phyloP scores from a whole-genome alignment of 2,797 vertebrate genomes.

The Thunnus albacares region DNA sequence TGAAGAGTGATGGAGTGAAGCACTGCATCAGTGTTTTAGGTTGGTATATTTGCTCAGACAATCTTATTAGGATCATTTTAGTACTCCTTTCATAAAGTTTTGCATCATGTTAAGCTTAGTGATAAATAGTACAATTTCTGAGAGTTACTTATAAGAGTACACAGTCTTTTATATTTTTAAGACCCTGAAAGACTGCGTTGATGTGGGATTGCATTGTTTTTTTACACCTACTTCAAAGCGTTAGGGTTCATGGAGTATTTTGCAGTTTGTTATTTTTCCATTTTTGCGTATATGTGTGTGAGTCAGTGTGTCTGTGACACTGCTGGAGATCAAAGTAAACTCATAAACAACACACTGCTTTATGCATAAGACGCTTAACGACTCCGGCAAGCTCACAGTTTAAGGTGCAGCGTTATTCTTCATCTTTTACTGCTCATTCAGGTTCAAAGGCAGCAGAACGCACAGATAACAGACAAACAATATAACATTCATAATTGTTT shows the following conservation, averaged over 20 bases:
- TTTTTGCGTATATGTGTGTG: slow-evolving; percentile 28
- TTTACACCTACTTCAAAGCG: slow-evolving; percentile 64
- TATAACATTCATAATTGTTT: slow-evolving; percentile 21
- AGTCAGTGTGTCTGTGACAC: slow-evolving; percentile 38
- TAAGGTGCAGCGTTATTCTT: slow-evolving; percentile 39
- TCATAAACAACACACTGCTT: slow-evolving; percentile 63
- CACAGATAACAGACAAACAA: slow-evolving; percentile 17
- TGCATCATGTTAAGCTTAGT: slow-evolving; percentile 30
- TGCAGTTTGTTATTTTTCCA: slow-evolving; percentile 41
- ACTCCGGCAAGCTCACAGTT: slow-evolving; percentile 53
- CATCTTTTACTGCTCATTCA: slow-evolving; percentile 27
- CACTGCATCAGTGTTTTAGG: background rate
- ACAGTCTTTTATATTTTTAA: slow-evolving; percentile 52
- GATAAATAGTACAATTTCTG: slow-evolving; percentile 23
- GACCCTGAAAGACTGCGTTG: slow-evolving; percentile 33
- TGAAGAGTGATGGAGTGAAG: slow-evolving; percentile 9
- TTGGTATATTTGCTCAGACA: slow-evolving; percentile 2
- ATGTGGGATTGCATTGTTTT: slow-evolving; percentile 60
- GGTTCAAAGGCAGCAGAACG: slow-evolving; percentile 36
- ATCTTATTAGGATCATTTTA: slow-evolving; percentile 3
- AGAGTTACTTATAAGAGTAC: slow-evolving; percentile 43
- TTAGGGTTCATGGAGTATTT: slow-evolving; percentile 45
- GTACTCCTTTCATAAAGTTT: slow-evolving; percentile 36
- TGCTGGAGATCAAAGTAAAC: slow-evolving; percentile 71
- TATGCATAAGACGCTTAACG: slow-evolving; percentile 69